Base-by-base conservation (phyloP, 2,888 invertebrate genomes). In the Phalera bucephala region DNA sequence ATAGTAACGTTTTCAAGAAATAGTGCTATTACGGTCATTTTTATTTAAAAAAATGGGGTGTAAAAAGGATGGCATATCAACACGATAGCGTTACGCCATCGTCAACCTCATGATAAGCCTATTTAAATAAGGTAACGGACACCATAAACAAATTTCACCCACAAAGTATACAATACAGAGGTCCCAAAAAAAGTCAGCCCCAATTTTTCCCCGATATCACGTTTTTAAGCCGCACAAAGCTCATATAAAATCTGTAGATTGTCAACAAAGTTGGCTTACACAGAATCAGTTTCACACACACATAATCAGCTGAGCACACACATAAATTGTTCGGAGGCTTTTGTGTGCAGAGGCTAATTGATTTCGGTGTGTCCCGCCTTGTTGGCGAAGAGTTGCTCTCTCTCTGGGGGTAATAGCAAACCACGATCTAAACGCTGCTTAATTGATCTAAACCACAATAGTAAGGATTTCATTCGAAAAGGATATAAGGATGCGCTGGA, bases 271-370 rank as follows among this genome's bases (percentile, higher is more conserved):
- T 48, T 50, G 28, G 49, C 37, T 51, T 52, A 52, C 61, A 60
- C 60, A 64, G 58, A 67, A 68, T 66, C 61, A 55, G 50, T 53
- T 68, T 54, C 64, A 69, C 58, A 62, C 64, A 68, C 64, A 62
- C 48, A 59, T 60, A 67, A 73, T 70, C 64, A 53, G 54, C 52
- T 64, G 42, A 40, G 57, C 57, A 69, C 61, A 75, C 68, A 74
- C 56, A 76, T 73, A 73, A 70, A 77, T 73, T 71, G 71, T 67
- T 64, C 62, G 41, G 41, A 42, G 52, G 56, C 51, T 44, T 15
- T 57, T 78, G 78, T 80, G 69, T 79, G 64, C 67, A 30, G 37
- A 69, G 62, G 74, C 78, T 85, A 85, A 85, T 85, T 82, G 84
- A 78, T 80, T 80, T 73, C 64, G 61, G 71, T 62, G 52, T 53